Base-by-base conservation (phyloP, 2,113 vertebrate genomes). In the Vulpes vulpes region DNA sequence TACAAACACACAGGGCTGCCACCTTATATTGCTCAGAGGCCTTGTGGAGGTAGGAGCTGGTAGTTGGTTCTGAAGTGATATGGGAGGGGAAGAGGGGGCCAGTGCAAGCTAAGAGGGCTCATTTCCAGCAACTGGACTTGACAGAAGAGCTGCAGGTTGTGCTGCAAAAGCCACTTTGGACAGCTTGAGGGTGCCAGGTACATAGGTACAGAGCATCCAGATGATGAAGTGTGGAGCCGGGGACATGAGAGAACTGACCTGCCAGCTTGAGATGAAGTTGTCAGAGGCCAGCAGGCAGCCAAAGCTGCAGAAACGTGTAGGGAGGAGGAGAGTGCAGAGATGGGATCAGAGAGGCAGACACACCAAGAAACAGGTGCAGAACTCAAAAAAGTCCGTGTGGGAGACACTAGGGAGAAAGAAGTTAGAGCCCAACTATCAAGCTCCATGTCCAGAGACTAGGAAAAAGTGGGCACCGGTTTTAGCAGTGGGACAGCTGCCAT, bases 141-240 rank as follows among this genome's bases (percentile, higher is more conserved):
- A n/a, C 10, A 5, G 12, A 14, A 27, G 38, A 74, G 43, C 38
- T 0, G 11, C 27, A 2, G 23, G 22, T 23, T 1, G 7, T 60
- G 51, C 51, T 7, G 30, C 38, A 38, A 51, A 25, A 35, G 17
- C 20, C 49, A 27, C 67, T 59, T 0, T 80, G 53, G 59, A 35
- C 35, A 67, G 22, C 74, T 12, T 5, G 30, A 32, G 64, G 16
- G 30, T 5, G 51, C 57, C 8, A 0, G 35, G 67, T 6, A 4
- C 67, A 6, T 17, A 67, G 17, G 30, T 7, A 1, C 11, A 0
- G 73, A 15, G 5, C 60, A 11, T 38, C 11, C 8, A 17, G 65
- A 19, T 0, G 2, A 8, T 6, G 4, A 7, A 9, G 38, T 2
- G 2, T 14, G 32, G 57, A 30, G 65, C 57, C 2, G 0, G 11